phyloP scores from a whole-genome alignment of 2,113 vertebrate species.

The Vidua macroura region DNA sequence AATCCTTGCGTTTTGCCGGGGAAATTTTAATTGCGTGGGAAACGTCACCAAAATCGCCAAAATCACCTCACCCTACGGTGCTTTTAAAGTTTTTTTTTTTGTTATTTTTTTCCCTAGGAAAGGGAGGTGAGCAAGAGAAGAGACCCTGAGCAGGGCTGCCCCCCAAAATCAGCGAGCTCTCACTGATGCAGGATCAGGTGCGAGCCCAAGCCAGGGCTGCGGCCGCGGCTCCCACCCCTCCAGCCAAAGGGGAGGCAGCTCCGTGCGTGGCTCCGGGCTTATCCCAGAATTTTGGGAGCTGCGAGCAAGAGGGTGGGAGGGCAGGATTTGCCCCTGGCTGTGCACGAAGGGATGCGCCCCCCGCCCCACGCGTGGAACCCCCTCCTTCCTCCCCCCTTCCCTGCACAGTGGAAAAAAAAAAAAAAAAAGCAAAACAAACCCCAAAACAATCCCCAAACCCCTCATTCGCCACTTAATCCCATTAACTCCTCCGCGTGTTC shows the following conservation, averaged over 20 bases:
- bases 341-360: not conserved
- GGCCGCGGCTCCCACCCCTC: not conserved
- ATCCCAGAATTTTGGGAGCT: not conserved
- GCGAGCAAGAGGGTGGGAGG: not conserved
- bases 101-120: too few species aligned
- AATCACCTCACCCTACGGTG: not conserved
- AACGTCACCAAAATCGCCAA: not conserved
- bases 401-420: not conserved
- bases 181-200: not conserved
- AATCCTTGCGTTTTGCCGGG: not conserved
- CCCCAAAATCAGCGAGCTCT: not conserved
- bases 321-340: not conserved
- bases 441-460: not conserved
- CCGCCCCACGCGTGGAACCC: not conserved
- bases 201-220: not conserved
- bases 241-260: not conserved
- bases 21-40: not conserved
- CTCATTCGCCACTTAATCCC: conserved; percentile 15
- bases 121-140: not conserved
- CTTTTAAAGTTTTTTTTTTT: not conserved
- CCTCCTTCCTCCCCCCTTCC: not conserved
- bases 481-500: conserved; percentile 48
- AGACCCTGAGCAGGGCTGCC: not conserved
- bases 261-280: not conserved
- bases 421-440: not conserved